Percentiles rank a stretch among this genome's conserved stretches.
These are phyloP conservation scores for Climacteris rufus DNA, from an alignment of 2,113 vertebrate genomes.

Conservation along the genomic window DNA sequence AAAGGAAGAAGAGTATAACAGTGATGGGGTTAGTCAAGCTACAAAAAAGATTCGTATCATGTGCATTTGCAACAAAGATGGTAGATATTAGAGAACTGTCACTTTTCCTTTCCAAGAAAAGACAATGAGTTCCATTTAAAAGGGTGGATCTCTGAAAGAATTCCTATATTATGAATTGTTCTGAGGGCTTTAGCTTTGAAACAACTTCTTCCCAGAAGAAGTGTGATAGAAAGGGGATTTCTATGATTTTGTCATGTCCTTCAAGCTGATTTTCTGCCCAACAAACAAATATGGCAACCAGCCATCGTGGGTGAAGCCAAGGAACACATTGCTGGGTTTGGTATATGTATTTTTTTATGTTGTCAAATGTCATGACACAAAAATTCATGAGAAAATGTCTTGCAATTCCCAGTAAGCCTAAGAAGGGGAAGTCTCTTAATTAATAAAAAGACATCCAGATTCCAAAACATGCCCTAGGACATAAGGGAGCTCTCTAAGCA, in stretches of 20 bases:
- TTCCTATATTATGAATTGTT: neutral
- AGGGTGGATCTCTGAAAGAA: neutral
- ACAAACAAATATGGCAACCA: conserved; percentile 3
- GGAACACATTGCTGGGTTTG: neutral
- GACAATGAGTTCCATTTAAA: neutral
- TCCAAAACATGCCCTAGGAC: neutral
- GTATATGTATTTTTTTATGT: neutral
- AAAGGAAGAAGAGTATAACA: neutral
- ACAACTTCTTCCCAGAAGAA: neutral
- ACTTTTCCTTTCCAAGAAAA: neutral
- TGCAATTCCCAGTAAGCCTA: conserved; percentile 13
- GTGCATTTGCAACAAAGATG: neutral
- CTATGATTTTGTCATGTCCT: neutral
- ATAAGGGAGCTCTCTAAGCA: neutral
- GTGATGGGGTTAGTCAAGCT: neutral
- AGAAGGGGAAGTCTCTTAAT: neutral
- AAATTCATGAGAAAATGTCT: conserved; percentile 49
- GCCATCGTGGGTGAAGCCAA: conserved; percentile 22
- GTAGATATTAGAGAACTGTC: neutral
- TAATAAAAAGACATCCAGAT: neutral
- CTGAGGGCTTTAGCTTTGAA: neutral
- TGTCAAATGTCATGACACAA: conserved; percentile 31
- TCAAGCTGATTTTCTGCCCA: neutral
- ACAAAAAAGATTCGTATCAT: neutral
- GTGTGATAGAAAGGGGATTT: neutral